A percentile compares a stretch with the other conserved stretches of the same genome.
phyloP scores from a whole-genome alignment of 2,888 invertebrate species.

The Bellardia bayeri region DNA sequence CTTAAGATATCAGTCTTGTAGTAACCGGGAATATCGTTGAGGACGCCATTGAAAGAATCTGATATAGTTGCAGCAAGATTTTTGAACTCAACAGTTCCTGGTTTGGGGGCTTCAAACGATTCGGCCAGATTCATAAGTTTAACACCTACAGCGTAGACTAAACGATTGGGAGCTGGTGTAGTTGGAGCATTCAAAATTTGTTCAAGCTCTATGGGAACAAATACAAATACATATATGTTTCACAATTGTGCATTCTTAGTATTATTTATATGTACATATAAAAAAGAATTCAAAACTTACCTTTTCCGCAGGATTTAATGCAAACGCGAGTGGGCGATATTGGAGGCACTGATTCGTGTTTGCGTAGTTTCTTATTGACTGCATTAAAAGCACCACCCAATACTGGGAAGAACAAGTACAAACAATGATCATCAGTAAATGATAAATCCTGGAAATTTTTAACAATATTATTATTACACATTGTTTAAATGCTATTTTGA shows the following conservation, averaged over 20 bases:
- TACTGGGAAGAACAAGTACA: constrained; percentile 94
- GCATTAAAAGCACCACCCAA: constrained; percentile 93
- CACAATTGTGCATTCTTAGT: neutral
- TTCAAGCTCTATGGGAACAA: constrained; percentile 78
- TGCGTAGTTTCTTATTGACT: constrained; percentile 93
- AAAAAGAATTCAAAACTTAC: constrained; percentile 79
- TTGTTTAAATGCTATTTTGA: too few species aligned
- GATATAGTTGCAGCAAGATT: constrained; percentile 88
- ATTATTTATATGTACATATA: neutral
- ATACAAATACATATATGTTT: neutral
- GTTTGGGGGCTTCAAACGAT: constrained; percentile 90
- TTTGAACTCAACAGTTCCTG: constrained; percentile 90
- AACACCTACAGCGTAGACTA: constrained; percentile 89
- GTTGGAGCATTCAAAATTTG: constrained; percentile 84
- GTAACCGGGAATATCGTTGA: constrained; percentile 89
- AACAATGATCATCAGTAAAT: constrained; percentile 92
- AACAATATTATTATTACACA: neutral
- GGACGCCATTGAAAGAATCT: constrained; percentile 87
- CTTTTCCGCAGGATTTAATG: constrained; percentile 92
- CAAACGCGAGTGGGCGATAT: constrained; percentile 91
- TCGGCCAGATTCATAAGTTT: constrained; percentile 91
- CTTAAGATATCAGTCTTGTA: constrained; percentile 88
- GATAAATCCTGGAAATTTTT: constrained; percentile 87
- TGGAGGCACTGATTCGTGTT: constrained; percentile 90
- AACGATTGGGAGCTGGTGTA: constrained; percentile 87